Conservation (phyloP, 2,797 vertebrate genomes). For the Tarsius wallacei region DNA sequence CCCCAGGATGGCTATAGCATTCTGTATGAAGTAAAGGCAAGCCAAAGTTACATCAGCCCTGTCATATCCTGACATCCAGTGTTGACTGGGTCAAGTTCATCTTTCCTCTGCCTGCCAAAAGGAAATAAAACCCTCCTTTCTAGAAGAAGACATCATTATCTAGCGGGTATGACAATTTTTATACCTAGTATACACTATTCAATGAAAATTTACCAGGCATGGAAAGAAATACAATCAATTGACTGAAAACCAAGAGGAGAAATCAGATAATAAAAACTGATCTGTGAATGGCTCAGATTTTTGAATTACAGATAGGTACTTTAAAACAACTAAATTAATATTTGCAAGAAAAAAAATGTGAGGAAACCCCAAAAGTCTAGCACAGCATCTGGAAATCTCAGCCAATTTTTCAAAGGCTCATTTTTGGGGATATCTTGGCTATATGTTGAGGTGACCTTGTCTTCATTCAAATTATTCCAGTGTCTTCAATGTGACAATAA, state of each 20-base stretch:
- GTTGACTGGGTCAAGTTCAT: background rate
- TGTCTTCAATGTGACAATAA: background rate
- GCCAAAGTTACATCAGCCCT: background rate
- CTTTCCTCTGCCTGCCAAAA: background rate
- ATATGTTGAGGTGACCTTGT: background rate
- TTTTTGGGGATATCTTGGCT: background rate
- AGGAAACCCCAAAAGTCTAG: background rate
- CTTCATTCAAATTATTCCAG: background rate
- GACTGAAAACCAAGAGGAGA: background rate
- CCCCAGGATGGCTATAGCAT: background rate
- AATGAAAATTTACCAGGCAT: background rate
- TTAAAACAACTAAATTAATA: slow-evolving; percentile 11
- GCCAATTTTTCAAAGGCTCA: background rate
- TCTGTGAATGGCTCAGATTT: background rate
- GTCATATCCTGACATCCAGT: background rate
- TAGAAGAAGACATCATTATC: background rate
- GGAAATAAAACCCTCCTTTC: background rate
- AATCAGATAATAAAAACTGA: background rate
- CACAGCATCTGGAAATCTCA: background rate
- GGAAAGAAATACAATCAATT: background rate
- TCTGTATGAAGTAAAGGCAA: background rate
- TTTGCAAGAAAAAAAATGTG: background rate
- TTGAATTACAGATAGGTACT: background rate
- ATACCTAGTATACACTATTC: background rate
- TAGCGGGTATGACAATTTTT: background rate